phyloP scores from a whole-genome alignment of 2,888 invertebrate genomes.

The Drosophila falleni region DNA sequence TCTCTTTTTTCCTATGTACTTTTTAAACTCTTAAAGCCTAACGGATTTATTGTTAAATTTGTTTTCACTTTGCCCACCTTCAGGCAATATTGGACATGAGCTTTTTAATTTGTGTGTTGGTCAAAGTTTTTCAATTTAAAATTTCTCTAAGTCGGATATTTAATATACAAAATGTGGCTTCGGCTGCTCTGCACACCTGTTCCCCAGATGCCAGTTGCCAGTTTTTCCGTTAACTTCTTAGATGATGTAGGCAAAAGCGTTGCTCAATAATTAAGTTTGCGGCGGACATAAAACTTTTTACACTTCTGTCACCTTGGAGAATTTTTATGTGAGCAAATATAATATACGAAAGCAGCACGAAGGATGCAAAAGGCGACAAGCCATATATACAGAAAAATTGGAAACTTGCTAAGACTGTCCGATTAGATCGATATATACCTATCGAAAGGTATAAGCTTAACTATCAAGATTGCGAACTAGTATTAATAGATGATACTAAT shows the following conservation, averaged over 20 bases:
- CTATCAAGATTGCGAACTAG: too few species aligned
- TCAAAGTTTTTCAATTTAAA: slow-evolving; percentile 79
- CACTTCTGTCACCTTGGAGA: slow-evolving; percentile 17
- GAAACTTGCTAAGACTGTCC: too few species aligned
- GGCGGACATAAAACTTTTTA: slow-evolving; percentile 62
- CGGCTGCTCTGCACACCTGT: slow-evolving; percentile 62
- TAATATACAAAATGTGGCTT: slow-evolving; percentile 69
- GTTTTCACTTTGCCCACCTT: slow-evolving; percentile 33
- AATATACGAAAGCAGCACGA: too few species aligned
- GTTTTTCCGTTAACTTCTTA: slow-evolving; percentile 7
- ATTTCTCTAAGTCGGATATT: slow-evolving; percentile 68
- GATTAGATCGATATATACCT: too few species aligned
- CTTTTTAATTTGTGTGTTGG: slow-evolving; percentile 69
- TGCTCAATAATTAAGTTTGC: slow-evolving; percentile 74
- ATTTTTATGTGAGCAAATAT: too few species aligned
- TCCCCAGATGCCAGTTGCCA: slow-evolving; percentile 24
- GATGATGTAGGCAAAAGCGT: slow-evolving; percentile 44
- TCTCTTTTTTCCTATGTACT: neutral
- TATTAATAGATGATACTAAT: too few species aligned
- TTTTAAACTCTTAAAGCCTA: slow-evolving; percentile 50
- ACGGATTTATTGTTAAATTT: slow-evolving; percentile 55
- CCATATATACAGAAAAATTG: too few species aligned
- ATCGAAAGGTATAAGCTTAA: too few species aligned
- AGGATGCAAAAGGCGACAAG: too few species aligned
- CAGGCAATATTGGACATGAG: slow-evolving; percentile 32